These are phyloP conservation scores for Lepidurus couesii DNA, from an alignment of 1,140 invertebrate genomes.

Conservation along the genomic window DNA sequence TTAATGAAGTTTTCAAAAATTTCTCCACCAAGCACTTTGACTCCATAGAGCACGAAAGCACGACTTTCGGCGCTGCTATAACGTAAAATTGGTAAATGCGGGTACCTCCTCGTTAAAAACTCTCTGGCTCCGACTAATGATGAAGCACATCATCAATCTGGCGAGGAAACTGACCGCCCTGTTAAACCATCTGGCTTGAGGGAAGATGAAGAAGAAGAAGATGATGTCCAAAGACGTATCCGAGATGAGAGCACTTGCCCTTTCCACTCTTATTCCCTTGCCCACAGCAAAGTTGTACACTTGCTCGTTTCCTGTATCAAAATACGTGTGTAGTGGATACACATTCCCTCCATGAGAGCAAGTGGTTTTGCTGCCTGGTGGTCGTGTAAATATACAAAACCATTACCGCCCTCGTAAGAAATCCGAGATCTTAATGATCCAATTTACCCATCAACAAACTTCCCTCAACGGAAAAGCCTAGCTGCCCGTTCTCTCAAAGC, in stretches of 20 bases:
- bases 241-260: background rate
- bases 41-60: background rate
- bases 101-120: background rate
- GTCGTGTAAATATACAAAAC: background rate
- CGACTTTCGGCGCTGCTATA: background rate
- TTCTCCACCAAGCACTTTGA: background rate
- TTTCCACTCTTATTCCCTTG: background rate
- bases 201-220: background rate
- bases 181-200: constrained; percentile 2
- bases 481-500: no score
- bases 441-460: no score
- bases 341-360: background rate
- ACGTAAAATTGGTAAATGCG: background rate
- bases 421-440: no score
- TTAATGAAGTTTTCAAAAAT: background rate
- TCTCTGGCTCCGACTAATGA: background rate
- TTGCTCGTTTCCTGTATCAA: background rate
- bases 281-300: background rate
- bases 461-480: no score
- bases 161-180: background rate
- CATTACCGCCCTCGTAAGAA: no score
- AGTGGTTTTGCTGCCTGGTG: background rate
- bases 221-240: background rate
- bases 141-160: constrained; percentile 8
- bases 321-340: background rate